Conservation (phyloP, 2,797 vertebrate species). For the Nannoperca australis region DNA sequence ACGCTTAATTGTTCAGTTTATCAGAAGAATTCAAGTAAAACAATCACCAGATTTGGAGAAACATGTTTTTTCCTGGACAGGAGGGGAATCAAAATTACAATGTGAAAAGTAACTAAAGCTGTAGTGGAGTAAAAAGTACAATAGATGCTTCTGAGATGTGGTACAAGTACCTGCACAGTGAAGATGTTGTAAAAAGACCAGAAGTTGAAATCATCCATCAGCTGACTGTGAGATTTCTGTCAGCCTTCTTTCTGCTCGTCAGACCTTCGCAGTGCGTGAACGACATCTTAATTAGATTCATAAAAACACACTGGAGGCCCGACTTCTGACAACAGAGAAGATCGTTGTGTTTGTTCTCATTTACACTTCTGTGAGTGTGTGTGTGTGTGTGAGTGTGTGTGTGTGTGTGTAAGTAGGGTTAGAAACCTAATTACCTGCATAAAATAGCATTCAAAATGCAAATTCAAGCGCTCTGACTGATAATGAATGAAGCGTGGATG, state of each 20-base stretch:
- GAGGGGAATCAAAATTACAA: too few species aligned
- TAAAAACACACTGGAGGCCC: neutral
- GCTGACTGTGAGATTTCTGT: neutral
- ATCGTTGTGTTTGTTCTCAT: conserved; percentile 2
- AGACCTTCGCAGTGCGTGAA: conserved; percentile 23
- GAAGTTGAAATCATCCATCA: conserved; percentile 16
- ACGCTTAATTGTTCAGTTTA: too few species aligned
- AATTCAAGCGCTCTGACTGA: neutral
- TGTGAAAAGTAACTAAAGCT: too few species aligned
- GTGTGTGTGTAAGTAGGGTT: neutral
- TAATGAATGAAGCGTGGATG: neutral
- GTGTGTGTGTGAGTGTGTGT: neutral
- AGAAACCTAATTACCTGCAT: neutral
- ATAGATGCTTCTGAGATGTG: too few species aligned
- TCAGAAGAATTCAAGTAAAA: neutral
- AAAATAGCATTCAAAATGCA: neutral
- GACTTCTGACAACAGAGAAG: neutral
- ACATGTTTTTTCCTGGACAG: too few species aligned
- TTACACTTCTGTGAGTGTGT: neutral
- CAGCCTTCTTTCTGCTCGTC: neutral
- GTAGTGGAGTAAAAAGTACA: neutral
- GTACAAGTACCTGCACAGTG: too few species aligned
- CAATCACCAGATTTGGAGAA: neutral
- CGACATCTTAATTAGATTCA: conserved; percentile 25
- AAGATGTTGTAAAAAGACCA: neutral